Conservation (phyloP, 2,113 vertebrate species). For the Corydoras sp. region DNA sequence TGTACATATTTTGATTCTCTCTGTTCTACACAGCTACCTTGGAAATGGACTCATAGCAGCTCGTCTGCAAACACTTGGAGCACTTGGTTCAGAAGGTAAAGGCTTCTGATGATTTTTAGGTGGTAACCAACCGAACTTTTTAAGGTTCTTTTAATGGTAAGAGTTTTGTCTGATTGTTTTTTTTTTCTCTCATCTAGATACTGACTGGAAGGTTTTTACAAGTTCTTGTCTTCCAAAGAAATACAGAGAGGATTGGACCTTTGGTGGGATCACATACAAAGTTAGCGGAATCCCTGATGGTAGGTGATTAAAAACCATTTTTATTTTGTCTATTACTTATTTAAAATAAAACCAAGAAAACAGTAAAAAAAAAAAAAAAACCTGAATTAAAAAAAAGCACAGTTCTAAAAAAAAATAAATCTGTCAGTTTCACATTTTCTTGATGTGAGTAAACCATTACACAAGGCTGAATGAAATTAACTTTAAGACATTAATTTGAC, state of each 20-base stretch:
- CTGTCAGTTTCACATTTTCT: neutral
- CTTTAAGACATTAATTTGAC: slow-evolving; percentile 31
- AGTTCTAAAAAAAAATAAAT: neutral
- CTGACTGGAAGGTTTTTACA: slow-evolving; percentile 70
- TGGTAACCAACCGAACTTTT: neutral
- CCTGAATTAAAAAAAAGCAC: neutral
- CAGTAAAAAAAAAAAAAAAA: neutral
- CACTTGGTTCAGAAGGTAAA: slow-evolving; percentile 81
- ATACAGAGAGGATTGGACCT: slow-evolving; percentile 83
- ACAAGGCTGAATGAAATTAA: slow-evolving; percentile 18
- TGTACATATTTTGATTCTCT: slow-evolving; percentile 8
- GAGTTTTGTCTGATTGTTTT: neutral
- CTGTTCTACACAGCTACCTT: slow-evolving; percentile 77
- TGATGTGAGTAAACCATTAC: slow-evolving; percentile 19
- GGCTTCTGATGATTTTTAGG: neutral
- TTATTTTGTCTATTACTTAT: neutral
- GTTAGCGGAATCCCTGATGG: slow-evolving; percentile 89
- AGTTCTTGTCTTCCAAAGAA: slow-evolving; percentile 91
- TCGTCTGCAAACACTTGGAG: slow-evolving; percentile 85
- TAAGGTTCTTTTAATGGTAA: neutral
- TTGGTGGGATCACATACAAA: slow-evolving; percentile 82
- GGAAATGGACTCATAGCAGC: slow-evolving; percentile 89
- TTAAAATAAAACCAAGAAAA: no score
- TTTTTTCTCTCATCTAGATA: slow-evolving; percentile 50
- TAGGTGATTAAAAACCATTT: slow-evolving; percentile 50